Evolutionary conservation across 2,888 invertebrate species (phyloP), one percentile per base, ranked within the genome.

Genomic region (Aphidius colemani): DNA sequence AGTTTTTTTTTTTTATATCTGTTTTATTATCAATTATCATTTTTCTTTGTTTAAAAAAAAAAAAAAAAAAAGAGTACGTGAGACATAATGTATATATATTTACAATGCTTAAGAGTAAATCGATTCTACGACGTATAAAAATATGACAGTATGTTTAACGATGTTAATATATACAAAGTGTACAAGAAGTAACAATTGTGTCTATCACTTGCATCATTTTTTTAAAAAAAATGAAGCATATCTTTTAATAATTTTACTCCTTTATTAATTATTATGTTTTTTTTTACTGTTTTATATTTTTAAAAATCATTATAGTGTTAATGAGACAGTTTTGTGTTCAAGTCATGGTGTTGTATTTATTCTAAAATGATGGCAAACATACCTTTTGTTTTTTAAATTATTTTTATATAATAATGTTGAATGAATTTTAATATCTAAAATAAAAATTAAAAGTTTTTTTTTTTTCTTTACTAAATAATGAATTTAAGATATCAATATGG

Each of bases 61-160:
- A 30, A 56, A 30, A 30, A 2, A 30, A 30, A 30, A 30, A 30
- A 3, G 30, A 30, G 5, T 30, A 30, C n/a, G 9, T 6, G 13
- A 9, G 39, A 51, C 10, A 51, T 11, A 39, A 9, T 51, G 30
- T 10, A 51, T 51, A 11, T 44, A 53, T 30, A 30, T 30, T 30
- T 30, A 30, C 30, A 30, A 30, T 5, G 30, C 30, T 30, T 30
- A 30, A 30, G 30, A 30, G 30, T 30, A 67, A 61, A 66, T 69
- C 64, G 48, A 50, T 49, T 51, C 59, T 68, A 59, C 72, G 72
- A 75, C 75, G 81, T 82, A 82, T 76, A 81, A 82, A 82, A 82
- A 82, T 82, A 81, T 81, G 76, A 81, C 76, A 74, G 72, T 75
- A 71, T 70, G 68, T 70, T 61, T 65, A 70, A 70, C 69, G 69